Base-by-base conservation (phyloP, 2,888 invertebrate species). In the Steromphala cineraria region DNA sequence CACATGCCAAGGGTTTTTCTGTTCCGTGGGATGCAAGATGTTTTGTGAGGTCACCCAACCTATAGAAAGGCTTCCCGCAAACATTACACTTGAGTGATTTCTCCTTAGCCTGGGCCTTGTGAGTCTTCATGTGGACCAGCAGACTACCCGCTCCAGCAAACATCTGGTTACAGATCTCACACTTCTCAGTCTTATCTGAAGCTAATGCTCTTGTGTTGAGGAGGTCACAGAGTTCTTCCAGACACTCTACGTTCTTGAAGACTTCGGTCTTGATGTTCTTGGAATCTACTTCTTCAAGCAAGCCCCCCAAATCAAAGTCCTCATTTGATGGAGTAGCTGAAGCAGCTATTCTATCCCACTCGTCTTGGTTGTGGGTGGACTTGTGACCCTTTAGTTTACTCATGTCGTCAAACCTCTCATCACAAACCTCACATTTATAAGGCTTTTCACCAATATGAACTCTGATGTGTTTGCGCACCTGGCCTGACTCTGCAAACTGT, bases 261-360 rank as follows among this genome's bases (percentile, higher is more conserved):
- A 71, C 71, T 36, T 71, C 71, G 0, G 71, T 71, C 71, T 71
- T 71, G 71, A 71, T 71, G 36, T 71, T 71, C 71, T 71, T 71
- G 0, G 71, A 36, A 71, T 71, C 71, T 10, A 71, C 71, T 40
- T 71, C 71, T n/a, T 71, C 71, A 15, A 36, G 19, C 15, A 71
- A 17, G 36, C 24, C 71, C 19, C 71, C 71, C 4, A 71, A 40
- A 40, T 36, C 71, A n/a, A 71, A 71, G 17, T 71, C 71, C 19
- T 71, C 71, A 7, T 31, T 40, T 17, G 40, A 31, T 5, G 28
- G 71, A 19, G 71, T 36, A 5, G 71, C 71, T 3, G 31, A 36
- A n/a, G 28, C 36, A 36, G 71, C 71, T 36, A 71, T 71, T 24
- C 71, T 71, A 24, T 71, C 71, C 71, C 71, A 71, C 36, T 71